phyloP scores from a whole-genome alignment of 2,888 invertebrate species.

The Exephanes ischioxanthus region DNA sequence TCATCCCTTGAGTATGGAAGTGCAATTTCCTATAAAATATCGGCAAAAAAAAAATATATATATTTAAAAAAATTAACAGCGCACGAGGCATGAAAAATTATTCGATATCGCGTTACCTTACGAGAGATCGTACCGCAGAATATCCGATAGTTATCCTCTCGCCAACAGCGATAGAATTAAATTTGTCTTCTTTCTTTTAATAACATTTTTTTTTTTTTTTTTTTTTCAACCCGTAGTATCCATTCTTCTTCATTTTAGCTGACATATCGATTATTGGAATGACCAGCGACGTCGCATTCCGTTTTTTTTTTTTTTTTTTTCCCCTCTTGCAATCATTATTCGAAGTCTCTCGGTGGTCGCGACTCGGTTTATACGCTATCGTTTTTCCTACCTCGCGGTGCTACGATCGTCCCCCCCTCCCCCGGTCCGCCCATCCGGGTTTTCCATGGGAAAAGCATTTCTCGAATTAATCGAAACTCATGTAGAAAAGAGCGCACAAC shows the following conservation, averaged over 20 bases:
- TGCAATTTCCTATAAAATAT: neutral
- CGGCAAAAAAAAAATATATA: no score
- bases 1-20: neutral
- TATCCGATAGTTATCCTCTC: conserved; percentile 31
- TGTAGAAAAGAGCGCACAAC: no score
- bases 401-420: conserved; percentile 30
- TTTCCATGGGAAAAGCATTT: neutral
- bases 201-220: conserved; percentile 35
- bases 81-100: conserved; percentile 1
- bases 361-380: conserved; percentile 30
- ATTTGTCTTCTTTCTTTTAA: conserved; percentile 32
- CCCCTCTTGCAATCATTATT: conserved; percentile 63
- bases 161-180: conserved; percentile 28
- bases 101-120: conserved; percentile 23
- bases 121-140: conserved; percentile 15
- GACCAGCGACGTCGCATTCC: conserved; percentile 29
- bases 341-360: conserved; percentile 47
- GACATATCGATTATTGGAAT: conserved; percentile 55
- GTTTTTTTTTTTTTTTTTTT: conserved; percentile 49
- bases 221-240: neutral
- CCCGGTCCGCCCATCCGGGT: neutral
- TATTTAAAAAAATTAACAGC: neutral
- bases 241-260: conserved; percentile 25
- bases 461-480: neutral
- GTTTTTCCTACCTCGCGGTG: conserved; percentile 28